phyloP scores from a whole-genome alignment of 2,888 invertebrate species.

The Heliconius ethilla region DNA sequence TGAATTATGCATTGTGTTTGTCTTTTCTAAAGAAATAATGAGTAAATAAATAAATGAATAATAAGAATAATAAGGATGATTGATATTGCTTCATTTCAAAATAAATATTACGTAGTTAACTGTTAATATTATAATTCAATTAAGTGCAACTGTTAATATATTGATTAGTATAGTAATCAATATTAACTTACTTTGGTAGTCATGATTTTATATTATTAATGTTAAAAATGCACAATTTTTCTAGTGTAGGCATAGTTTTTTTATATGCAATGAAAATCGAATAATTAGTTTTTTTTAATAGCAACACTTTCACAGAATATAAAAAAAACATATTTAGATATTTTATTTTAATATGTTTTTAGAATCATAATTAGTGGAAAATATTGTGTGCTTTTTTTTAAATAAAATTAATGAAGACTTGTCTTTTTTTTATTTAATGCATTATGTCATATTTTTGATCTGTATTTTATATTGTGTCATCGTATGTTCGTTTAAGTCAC shows the following conservation, averaged over 20 bases:
- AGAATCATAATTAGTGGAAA: neutral
- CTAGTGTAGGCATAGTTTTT: neutral
- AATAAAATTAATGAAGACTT: neutral
- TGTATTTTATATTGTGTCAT: neutral
- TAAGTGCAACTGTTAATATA: neutral
- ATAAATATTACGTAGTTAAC: neutral
- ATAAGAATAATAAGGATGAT: neutral
- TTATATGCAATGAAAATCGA: neutral
- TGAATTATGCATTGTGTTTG: neutral
- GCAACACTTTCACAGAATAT: neutral
- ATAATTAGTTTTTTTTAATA: neutral
- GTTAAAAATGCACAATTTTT: conserved; percentile 5
- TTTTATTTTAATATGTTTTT: neutral
- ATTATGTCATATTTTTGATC: neutral
- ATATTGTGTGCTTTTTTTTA: neutral
- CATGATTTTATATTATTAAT: neutral
- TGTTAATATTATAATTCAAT: neutral
- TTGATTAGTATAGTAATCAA: neutral
- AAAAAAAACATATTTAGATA: neutral
- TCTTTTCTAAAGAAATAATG: neutral
- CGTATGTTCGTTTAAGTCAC: neutral
- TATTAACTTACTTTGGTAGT: neutral
- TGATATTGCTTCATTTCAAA: neutral
- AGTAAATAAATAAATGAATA: neutral
- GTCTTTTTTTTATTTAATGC: neutral